These are phyloP conservation scores for Chloroceryle inda DNA, from an alignment of 2,797 vertebrate species.

Conservation along the genomic window DNA sequence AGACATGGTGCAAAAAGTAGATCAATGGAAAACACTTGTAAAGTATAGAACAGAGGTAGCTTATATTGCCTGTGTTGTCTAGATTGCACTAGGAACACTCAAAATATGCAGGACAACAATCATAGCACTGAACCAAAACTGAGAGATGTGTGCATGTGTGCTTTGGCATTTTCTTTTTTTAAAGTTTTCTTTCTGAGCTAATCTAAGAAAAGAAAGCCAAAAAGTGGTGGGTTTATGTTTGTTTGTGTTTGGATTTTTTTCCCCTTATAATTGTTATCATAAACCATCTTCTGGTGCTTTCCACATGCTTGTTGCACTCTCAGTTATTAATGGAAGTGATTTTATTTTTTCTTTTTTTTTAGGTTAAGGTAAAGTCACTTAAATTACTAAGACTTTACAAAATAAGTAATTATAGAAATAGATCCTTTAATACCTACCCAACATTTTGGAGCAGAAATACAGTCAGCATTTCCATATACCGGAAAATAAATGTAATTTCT, in stretches of 20 bases:
- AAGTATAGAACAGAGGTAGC: background rate
- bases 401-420: background rate
- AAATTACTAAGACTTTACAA: background rate
- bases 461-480: background rate
- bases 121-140: background rate
- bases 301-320: background rate
- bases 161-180: background rate
- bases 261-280: background rate
- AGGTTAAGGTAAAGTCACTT: background rate
- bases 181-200: background rate
- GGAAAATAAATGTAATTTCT: background rate
- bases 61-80: background rate
- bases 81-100: background rate
- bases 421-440: background rate
- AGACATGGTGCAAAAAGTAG: background rate
- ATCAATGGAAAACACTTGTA: background rate
- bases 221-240: background rate
- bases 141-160: no score
- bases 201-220: no score
- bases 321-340: background rate
- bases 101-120: background rate
- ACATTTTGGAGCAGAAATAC: background rate
- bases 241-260: accelerated
- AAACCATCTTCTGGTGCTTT: background rate
- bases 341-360: background rate